Evolutionary conservation across 2,888 invertebrate species (phyloP).

Genomic region (Protodeltote pygarga): DNA sequence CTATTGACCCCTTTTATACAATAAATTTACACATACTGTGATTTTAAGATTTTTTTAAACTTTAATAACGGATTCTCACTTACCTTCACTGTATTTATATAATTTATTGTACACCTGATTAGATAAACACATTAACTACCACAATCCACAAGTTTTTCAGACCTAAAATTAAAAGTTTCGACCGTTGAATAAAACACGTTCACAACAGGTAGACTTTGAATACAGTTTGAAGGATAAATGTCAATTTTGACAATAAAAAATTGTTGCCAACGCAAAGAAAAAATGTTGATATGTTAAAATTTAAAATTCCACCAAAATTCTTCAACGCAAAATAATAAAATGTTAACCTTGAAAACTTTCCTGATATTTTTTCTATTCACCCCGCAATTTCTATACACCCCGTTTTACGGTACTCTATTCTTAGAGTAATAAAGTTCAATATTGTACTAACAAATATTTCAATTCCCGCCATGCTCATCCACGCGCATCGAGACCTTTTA

Average conservation of each 20-base stretch:
- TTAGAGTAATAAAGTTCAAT: no score
- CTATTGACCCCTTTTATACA: slow-evolving; percentile 20
- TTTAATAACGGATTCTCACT: slow-evolving; percentile 19
- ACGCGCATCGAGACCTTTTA: no score
- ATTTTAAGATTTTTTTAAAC: slow-evolving; percentile 8
- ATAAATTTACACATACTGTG: slow-evolving; percentile 13
- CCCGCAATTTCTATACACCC: slow-evolving; percentile 6
- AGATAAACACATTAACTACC: slow-evolving; percentile 10
- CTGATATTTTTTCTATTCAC: slow-evolving; percentile 14
- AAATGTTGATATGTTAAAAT: slow-evolving; percentile 11
- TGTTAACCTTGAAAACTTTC: slow-evolving; percentile 9
- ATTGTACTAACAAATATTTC: no score
- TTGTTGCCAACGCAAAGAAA: slow-evolving; percentile 18
- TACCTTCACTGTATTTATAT: slow-evolving; percentile 21
- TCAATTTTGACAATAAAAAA: slow-evolving; percentile 13
- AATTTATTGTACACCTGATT: slow-evolving; percentile 12
- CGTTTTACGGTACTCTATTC: not conserved
- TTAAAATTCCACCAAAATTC: slow-evolving; percentile 21
- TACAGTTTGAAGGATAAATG: slow-evolving; percentile 14
- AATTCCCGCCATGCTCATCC: no score
- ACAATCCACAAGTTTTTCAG: slow-evolving; percentile 5
- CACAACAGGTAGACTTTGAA: slow-evolving; percentile 17
- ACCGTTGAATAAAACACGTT: slow-evolving; percentile 12
- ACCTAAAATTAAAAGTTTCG: slow-evolving; percentile 11
- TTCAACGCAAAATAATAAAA: slow-evolving; percentile 13